Evolutionary conservation across 2,113 vertebrate genomes (phyloP).

Genomic region (Dipodomys spectabilis): DNA sequence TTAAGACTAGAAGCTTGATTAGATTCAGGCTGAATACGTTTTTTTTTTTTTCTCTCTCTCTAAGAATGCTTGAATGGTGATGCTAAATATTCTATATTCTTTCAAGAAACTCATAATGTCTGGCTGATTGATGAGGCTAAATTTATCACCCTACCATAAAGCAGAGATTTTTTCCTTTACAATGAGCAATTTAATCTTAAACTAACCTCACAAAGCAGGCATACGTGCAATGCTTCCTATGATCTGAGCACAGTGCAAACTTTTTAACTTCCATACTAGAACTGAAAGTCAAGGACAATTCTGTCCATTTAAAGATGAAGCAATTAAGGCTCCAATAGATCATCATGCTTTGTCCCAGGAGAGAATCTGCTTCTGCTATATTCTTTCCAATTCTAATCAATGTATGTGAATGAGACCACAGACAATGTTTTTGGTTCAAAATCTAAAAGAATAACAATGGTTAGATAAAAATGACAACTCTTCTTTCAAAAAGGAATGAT

Average conservation of each 20-base stretch:
- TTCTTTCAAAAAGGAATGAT: neutral
- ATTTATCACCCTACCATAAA: conserved; percentile 7
- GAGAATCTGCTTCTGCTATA: neutral
- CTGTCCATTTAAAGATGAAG: neutral
- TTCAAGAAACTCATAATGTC: conserved; percentile 7
- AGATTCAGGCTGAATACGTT: neutral
- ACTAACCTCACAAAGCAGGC: neutral
- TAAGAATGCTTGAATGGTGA: neutral
- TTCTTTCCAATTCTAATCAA: neutral
- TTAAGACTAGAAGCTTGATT: conserved; percentile 23
- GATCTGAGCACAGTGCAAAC: neutral
- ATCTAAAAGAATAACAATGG: neutral
- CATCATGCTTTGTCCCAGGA: neutral
- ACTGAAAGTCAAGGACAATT: neutral
- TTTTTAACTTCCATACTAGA: neutral
- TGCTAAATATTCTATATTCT: neutral
- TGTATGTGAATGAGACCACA: neutral
- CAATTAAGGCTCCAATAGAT: neutral
- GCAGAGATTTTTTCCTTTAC: neutral
- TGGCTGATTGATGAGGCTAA: conserved; percentile 9
- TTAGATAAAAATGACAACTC: neutral
- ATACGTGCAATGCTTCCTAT: neutral
- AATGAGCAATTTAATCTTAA: neutral
- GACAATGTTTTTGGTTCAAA: neutral
- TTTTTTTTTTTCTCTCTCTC: neutral